Evolutionary conservation across 2,113 vertebrate genomes (phyloP), one percentile per base, ranked within the genome.

Genomic region (Eulemur macaco): DNA sequence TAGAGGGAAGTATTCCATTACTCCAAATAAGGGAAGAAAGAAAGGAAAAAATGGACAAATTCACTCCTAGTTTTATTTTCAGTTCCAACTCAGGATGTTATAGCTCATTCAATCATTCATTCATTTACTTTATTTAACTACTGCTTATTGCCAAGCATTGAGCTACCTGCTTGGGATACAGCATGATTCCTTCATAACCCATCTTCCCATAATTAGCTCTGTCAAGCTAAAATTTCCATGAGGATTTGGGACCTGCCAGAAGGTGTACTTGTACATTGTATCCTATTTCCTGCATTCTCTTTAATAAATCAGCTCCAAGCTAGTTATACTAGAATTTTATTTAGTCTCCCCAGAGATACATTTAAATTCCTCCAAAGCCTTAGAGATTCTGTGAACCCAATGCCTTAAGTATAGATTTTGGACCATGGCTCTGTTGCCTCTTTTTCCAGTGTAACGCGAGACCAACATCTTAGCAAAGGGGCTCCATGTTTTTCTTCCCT

Each of bases 241-340:
- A 76, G 54, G 89, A 78, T 80, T 31, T 45, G 13, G 80, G 92
- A 95, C 9, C 37, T 84, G 27, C 42, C 50, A 76, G 83, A 78
- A 95, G 66, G 13, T 93, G 6, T 80, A n/a, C 60, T 47, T 87
- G 52, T 6, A 92, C n/a, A 60, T 56, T 66, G 5, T 83, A 76
- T 73, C 23, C 81, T 37, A 69, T 90, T 97, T 90, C n/a, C 37
- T 54, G 56, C 85, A 85, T 85, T 95, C 45, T 42, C 17, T 56
- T 56, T 21, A 21, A 56, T 56, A 83, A 86, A 91, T 94, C 58
- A 82, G 8, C 39, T 42, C 29, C 69, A 77, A 82, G 6, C 56
- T 81, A 80, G 60, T 52, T 85, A 64, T 42, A 56, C 23, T 94
- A 31, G 77, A 84, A 82, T 83, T 84, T 87, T 66, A 90, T 69